Percentiles rank a stretch among this genome's conserved stretches.
Conservation (phyloP, 2,797 vertebrate genomes). For the Echeneis naucrates region DNA sequence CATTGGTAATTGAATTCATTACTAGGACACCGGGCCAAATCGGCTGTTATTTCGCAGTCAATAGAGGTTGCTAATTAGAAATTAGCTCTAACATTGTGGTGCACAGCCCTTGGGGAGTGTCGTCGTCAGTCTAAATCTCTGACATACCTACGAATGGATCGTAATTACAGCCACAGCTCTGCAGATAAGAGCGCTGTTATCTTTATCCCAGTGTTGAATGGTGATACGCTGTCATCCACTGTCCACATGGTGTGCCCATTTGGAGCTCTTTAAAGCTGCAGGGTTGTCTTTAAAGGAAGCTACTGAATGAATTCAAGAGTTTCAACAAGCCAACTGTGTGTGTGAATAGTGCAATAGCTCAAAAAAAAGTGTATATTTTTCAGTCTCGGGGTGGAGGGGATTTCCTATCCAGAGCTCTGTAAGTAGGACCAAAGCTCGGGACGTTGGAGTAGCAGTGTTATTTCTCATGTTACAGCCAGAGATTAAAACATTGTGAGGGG, state of each 20-base stretch:
- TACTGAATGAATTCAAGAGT: conserved; percentile 15
- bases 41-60: conserved; percentile 67
- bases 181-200: conserved; percentile 29
- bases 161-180: conserved; percentile 58
- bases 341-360: conserved; percentile 25
- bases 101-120: conserved; percentile 35
- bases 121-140: conserved; percentile 44
- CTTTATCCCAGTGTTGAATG: conserved; percentile 8
- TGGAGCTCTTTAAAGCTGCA: conserved; percentile 10
- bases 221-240: neutral
- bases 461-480: conserved; percentile 36
- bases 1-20: conserved; percentile 74
- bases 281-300: conserved; percentile 12
- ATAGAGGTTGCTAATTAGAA: conserved; percentile 74
- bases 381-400: conserved; percentile 36
- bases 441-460: conserved; percentile 45
- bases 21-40: conserved; percentile 66
- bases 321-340: conserved; percentile 24
- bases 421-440: conserved; percentile 26
- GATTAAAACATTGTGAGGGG: conserved; percentile 8
- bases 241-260: neutral
- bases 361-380: conserved; percentile 60
- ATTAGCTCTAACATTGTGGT: conserved; percentile 66
- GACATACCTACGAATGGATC: conserved; percentile 56
- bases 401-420: conserved; percentile 54